Conservation (phyloP, 2,113 vertebrate species). For the Zosterops japonicus region DNA sequence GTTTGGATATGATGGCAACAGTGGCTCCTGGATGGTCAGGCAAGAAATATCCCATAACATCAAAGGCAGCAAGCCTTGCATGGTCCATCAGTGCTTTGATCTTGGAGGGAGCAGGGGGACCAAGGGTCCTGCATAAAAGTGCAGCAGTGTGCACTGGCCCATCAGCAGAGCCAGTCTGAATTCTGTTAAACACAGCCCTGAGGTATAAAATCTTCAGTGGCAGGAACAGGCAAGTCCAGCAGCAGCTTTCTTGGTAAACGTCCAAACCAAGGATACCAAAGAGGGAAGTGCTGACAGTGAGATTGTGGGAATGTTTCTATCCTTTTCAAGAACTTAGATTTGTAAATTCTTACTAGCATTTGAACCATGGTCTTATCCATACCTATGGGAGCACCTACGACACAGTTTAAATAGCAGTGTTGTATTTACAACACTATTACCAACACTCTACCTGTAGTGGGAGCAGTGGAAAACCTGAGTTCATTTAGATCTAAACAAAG, state of each 20-base stretch:
- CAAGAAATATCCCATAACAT: neutral
- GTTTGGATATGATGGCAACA: accelerated
- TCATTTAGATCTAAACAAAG: neutral
- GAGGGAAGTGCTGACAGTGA: neutral
- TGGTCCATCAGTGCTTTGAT: neutral
- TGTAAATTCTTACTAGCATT: neutral
- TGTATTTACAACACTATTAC: neutral
- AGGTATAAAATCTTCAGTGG: neutral
- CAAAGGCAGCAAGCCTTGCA: neutral
- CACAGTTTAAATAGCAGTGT: neutral
- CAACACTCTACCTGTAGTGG: neutral
- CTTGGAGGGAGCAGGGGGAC: neutral
- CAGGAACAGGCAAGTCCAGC: neutral
- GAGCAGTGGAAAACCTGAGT: neutral
- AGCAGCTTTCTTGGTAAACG: neutral
- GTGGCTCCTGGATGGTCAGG: neutral
- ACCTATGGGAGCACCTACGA: neutral
- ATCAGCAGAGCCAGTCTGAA: neutral
- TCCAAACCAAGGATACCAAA: neutral
- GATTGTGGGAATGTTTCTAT: neutral
- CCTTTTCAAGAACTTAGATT: neutral
- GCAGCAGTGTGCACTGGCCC: neutral
- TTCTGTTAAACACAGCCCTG: neutral
- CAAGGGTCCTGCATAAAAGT: neutral
- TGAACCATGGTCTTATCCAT: neutral